Percentiles rank a stretch among this genome's conserved stretches.
phyloP scores from a whole-genome alignment of 2,797 vertebrate species.

The Trichosurus vulpecula region DNA sequence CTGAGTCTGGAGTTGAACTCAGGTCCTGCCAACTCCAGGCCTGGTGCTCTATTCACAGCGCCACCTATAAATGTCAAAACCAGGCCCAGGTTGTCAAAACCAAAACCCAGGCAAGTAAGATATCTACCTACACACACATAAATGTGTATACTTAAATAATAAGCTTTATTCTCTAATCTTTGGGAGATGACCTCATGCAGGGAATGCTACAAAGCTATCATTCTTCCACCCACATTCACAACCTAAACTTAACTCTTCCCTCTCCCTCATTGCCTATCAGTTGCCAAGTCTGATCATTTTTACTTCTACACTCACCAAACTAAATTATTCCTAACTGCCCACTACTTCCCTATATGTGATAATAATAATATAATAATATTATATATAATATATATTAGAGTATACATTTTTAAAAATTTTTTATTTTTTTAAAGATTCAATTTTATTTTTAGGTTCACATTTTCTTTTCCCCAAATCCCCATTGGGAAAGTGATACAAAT shows the following conservation, averaged over 20 bases:
- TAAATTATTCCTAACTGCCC: background rate
- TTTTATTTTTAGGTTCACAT: no score
- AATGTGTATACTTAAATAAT: background rate
- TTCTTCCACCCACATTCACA: background rate
- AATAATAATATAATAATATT: no score
- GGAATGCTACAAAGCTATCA: background rate
- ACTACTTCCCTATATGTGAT: background rate
- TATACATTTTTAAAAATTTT: background rate
- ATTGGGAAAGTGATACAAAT: no score
- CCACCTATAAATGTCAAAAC: background rate
- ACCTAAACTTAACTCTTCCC: background rate
- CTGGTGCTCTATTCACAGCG: background rate
- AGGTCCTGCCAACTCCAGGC: background rate
- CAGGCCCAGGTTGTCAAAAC: background rate
- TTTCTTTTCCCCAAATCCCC: no score
- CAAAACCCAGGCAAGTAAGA: background rate
- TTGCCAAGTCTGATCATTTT: background rate
- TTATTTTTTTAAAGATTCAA: background rate
- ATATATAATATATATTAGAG: no score
- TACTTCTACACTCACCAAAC: background rate
- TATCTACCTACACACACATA: background rate
- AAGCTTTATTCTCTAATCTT: background rate
- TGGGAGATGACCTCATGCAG: background rate
- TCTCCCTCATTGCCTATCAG: background rate
- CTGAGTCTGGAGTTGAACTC: background rate